Conservation (phyloP, 2,113 vertebrate species). For the Oceanodroma tethys region DNA sequence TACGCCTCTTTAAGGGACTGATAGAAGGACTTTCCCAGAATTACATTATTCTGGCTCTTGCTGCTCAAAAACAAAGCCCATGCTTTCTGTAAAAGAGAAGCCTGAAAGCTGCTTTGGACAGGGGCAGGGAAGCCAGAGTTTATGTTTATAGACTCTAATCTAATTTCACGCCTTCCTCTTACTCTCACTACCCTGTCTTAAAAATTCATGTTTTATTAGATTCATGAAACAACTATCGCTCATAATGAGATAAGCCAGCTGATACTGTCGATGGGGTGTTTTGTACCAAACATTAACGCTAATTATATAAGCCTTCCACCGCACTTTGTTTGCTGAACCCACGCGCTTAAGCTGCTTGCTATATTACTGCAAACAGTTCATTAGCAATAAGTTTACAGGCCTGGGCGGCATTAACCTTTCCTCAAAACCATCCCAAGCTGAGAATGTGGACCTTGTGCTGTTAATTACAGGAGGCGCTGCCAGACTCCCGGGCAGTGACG, state of each 20-base stretch:
- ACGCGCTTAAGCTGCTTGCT: neutral
- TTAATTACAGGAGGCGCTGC: conserved; percentile 9
- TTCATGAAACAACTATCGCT: neutral
- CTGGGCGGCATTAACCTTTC: conserved; percentile 7
- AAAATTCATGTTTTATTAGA: conserved; percentile 39
- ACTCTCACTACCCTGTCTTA: neutral
- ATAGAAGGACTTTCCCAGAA: neutral
- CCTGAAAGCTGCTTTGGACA: neutral
- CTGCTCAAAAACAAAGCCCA: neutral
- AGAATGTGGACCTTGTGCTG: conserved; percentile 14
- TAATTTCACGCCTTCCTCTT: conserved; percentile 34
- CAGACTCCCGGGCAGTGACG: neutral
- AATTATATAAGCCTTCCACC: conserved; percentile 29
- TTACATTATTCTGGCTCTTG: neutral
- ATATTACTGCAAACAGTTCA: neutral
- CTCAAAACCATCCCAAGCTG: conserved; percentile 8
- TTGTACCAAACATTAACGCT: neutral
- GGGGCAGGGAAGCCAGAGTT: neutral
- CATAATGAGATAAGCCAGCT: neutral
- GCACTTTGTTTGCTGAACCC: neutral
- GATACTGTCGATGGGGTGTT: neutral
- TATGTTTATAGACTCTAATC: conserved; percentile 17
- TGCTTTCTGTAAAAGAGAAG: neutral
- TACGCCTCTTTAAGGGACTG: neutral
- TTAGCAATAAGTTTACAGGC: neutral